Evolutionary conservation across 2,113 vertebrate genomes (phyloP), one percentile per base, ranked within the genome.

Genomic region (Pluvialis apricaria): DNA sequence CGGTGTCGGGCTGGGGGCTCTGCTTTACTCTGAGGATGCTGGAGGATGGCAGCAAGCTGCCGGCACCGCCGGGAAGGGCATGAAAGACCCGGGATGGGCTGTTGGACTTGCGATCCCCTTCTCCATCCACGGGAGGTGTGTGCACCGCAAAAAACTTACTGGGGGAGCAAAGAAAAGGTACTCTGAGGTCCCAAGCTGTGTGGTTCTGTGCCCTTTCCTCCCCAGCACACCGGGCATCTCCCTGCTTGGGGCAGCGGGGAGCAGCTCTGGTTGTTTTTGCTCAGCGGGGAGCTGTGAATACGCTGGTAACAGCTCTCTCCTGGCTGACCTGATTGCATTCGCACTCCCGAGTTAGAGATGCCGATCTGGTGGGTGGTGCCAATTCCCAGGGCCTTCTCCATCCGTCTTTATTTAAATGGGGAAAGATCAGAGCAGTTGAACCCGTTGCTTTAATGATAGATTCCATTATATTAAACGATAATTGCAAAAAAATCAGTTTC

Each of bases 351-450:
- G 80, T 22, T 62, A 6, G 81, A 76, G 78, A 80, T 69, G 58
- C 72, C 6, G 3, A 29, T 29, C 80, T 86, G 87, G 81, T 68
- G 93, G 77, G 77, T 86, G 91, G 61, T 89, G 49, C 78, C 66
- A 71, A 85, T 91, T 95, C 89, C 94, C 94, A 92, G 57, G 85
- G 91, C 89, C 49, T 94, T 76, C 81, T 92, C 65, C 49, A 2
- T 16, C 77, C 2, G 0, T 61, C 91, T 65, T 75, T 87, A 57
- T 92, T 92, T 95, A 90, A 91, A 89, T 24, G 34, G 89, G 54
- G 57, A 91, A 87, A 62, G 93, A 89, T 92, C 84, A 91, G 81
- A 79, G 87, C 6, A 0, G 73, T 79, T 95, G 91, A 94, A 95
- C 92, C 71, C 70, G 4, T 65, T 19, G 19, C 84, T 92, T 84